Evolutionary conservation across 2,888 invertebrate genomes (phyloP), one percentile per base, ranked within the genome.

Genomic region (Orthosia gothica): DNA sequence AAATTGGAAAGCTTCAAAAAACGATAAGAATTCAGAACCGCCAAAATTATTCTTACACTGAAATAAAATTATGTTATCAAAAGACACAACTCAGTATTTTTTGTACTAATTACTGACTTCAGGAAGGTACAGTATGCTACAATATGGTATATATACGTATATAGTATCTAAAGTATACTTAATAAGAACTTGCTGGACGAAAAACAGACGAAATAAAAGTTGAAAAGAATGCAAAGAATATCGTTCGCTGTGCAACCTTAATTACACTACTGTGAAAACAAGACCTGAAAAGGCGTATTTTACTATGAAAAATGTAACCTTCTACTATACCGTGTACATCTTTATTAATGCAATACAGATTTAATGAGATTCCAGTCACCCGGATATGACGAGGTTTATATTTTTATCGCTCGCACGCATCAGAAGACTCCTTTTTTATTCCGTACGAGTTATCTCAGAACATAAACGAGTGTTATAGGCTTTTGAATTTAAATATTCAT

Each of bases 401-500:
- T 75, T 65, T 79, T 80, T 68, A 80, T 74, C 62, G 69, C 54
- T 66, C 18, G 5, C 18, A 66, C 47, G 58, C 66, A 70, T 55
- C 62, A 52, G 26, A 52, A 20, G 63, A 70, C 54, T 16, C 45
- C 49, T 63, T 65, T 78, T 79, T 65, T 75, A 65, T 75, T 66
- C 20, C 66, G 52, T n/a, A 58, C 50, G 70, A 74, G 67, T 74
- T 79, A 73, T 71, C 50, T 70, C 61, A 57, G 40, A 65, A 57
- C 52, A 74, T 74, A 66, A 77, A 65, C 47, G 54, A 63, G 67
- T 65, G 81, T 76, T 76, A 76, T 64, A 55, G 70, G 26, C 55
- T 67, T 76, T 63, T 70, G 45, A 63, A 81, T 79, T 79, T 63
- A 70, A 79, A 79, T 52, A 40, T 26, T 15, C 13, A 71, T 49